These are phyloP conservation scores for Climacteris rufus DNA, from an alignment of 2,113 vertebrate genomes.

Conservation along the genomic window DNA sequence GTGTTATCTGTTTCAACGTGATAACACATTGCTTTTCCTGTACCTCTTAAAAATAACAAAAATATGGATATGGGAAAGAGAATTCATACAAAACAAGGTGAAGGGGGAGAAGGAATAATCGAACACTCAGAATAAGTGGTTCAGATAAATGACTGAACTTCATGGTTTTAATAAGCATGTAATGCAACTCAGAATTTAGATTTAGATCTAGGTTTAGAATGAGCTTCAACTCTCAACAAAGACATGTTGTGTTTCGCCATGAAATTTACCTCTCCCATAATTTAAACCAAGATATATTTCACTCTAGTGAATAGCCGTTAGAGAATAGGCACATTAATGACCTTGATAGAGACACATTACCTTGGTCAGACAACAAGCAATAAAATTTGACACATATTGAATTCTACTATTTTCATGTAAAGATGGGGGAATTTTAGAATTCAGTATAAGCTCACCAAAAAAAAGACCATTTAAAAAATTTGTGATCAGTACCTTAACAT, in stretches of 20 bases:
- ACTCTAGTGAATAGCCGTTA: background rate
- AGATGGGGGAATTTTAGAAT: rapidly evolving
- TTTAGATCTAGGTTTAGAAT: background rate
- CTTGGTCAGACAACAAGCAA: background rate
- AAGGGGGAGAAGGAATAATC: background rate
- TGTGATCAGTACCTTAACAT: background rate
- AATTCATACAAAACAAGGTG: background rate
- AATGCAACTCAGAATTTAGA: background rate
- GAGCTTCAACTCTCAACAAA: background rate
- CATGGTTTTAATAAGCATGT: background rate
- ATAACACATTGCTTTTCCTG: background rate
- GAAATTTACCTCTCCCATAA: background rate
- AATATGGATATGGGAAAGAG: background rate
- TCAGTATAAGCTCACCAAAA: background rate
- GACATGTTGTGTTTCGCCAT: background rate
- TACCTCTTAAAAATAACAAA: background rate
- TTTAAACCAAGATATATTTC: background rate
- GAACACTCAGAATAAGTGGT: background rate
- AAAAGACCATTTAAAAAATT: background rate
- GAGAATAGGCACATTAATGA: background rate
- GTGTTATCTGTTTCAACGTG: background rate
- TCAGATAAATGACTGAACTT: background rate
- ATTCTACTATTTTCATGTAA: background rate
- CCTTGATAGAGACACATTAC: background rate
- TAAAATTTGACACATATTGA: background rate